A percentile compares a stretch with the other conserved stretches of the same genome.
These are phyloP conservation scores for Esperia sulphurella DNA, from an alignment of 2,888 invertebrate species.

Conservation along the genomic window DNA sequence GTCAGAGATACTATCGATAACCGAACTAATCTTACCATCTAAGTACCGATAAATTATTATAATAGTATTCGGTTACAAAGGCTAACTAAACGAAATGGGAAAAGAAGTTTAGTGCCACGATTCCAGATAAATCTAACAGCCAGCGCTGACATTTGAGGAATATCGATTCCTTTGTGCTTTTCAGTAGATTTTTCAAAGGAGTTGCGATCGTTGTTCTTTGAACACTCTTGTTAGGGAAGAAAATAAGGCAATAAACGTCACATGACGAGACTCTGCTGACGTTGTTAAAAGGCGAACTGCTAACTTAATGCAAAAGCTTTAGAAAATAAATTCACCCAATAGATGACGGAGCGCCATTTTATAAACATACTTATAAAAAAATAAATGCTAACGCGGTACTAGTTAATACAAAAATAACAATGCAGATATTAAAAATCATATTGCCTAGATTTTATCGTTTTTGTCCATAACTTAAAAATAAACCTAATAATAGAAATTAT, in stretches of 20 bases:
- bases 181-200: not conserved
- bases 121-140: constrained; percentile 11
- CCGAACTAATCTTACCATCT: constrained; percentile 44
- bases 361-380: too few species aligned
- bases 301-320: too few species aligned
- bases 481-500: too few species aligned
- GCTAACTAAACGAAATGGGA: constrained; percentile 21
- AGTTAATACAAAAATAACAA: too few species aligned
- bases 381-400: too few species aligned
- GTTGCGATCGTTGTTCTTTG: not conserved
- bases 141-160: constrained; percentile 7
- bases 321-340: too few species aligned
- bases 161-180: constrained; percentile 3
- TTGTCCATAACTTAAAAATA: not conserved
- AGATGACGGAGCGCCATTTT: too few species aligned
- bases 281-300: not conserved
- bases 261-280: not conserved
- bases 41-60: constrained; percentile 25
- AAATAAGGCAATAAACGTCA: not conserved
- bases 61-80: constrained; percentile 28
- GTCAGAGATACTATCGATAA: constrained; percentile 65
- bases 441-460: too few species aligned
- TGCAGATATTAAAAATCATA: too few species aligned
- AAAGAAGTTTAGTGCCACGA: constrained; percentile 9
- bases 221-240: not conserved